Evolutionary conservation across 2,113 vertebrate species (phyloP).

Genomic region (Psittacara wagleri): DNA sequence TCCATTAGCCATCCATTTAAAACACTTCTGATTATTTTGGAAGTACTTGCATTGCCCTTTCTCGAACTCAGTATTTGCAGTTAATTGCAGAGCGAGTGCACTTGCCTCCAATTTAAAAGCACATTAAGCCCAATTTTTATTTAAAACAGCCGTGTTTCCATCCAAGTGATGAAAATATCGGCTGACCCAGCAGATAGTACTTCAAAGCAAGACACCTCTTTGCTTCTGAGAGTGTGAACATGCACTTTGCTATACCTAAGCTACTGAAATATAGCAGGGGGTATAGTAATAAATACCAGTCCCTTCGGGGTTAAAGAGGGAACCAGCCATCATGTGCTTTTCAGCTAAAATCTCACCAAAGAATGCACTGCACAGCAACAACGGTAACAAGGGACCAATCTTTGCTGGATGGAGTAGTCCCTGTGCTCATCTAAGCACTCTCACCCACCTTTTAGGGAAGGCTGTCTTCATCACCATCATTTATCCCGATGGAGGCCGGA

Average conservation of each 20-base stretch:
- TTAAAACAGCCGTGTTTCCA: conserved; percentile 43
- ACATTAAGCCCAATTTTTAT: conserved; percentile 52
- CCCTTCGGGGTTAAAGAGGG: neutral
- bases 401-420: neutral
- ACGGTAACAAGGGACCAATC: neutral
- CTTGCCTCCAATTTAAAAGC: conserved; percentile 60
- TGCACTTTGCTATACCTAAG: neutral
- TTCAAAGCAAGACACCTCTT: neutral
- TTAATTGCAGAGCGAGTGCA: conserved; percentile 53
- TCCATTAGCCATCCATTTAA: conserved; percentile 64
- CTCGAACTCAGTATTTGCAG: conserved; percentile 46
- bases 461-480: neutral
- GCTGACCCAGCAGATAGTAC: neutral
- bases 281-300: neutral
- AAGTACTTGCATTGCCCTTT: conserved; percentile 50
- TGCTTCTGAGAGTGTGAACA: fast-evolving
- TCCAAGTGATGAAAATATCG: neutral
- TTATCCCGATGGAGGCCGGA: neutral
- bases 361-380: neutral
- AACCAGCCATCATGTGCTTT: neutral
- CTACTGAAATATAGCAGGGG: neutral
- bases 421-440: neutral
- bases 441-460: neutral
- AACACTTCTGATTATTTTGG: conserved; percentile 57
- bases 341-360: neutral